Conservation (phyloP, 35 echinoderm and acorn worm genomes). For the Heliocidaris tuberculata region DNA sequence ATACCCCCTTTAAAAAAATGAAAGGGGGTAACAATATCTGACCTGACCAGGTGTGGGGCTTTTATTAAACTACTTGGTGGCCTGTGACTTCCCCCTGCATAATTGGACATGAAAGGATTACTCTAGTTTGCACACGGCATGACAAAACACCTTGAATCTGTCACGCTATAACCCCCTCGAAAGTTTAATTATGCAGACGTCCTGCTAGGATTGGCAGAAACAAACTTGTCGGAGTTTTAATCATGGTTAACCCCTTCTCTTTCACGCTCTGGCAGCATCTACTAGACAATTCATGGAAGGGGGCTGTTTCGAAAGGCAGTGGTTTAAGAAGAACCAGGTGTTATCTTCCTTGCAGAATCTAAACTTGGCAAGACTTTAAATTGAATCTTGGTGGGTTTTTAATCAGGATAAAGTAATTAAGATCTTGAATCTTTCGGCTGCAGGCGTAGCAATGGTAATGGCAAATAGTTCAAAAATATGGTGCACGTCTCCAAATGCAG, state of each 20-base stretch:
- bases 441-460: neutral
- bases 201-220: neutral
- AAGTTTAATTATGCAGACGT: neutral
- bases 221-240: neutral
- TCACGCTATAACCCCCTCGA: neutral
- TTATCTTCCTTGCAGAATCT: neutral
- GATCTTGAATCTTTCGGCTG: neutral
- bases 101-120: neutral
- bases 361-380: neutral
- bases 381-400: neutral
- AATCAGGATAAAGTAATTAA: neutral
- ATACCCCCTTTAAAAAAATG: too few relatives aligned
- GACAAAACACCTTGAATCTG: constrained; percentile 9
- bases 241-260: neutral
- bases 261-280: neutral
- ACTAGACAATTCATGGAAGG: too few relatives aligned
- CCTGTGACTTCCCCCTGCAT: neutral
- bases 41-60: neutral
- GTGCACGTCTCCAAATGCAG: neutral
- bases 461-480: neutral
- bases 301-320: too few relatives aligned
- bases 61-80: neutral
- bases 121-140: neutral
- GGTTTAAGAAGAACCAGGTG: neutral
- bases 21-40: neutral